Base-by-base conservation (phyloP, 1,140 invertebrate genomes). In the Lasioglossum albipes region DNA sequence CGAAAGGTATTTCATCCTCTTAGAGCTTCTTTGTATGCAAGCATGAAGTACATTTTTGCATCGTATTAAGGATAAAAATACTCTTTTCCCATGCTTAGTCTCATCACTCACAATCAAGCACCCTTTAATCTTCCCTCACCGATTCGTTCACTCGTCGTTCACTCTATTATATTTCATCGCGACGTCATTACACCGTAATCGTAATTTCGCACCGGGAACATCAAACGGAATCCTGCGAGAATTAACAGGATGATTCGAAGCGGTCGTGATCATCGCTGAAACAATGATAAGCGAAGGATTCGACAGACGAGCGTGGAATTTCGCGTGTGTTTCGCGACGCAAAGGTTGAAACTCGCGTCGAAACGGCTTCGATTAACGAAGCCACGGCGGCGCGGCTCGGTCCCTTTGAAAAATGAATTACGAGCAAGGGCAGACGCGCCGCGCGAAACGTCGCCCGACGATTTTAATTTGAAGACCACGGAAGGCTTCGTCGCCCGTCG, bases 341-440 rank as follows among this genome's bases (percentile, higher is more conserved):
- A 18, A 54, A 54, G 16, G 52, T 1, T 2, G 16, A 36, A n/a
- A 36, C 27, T 13, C 22, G 41, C 16, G 77, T 16, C 57, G n/a
- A 66, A 59, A 54, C 31, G 54, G 10, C 27, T 42, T 20, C 62
- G 65, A 80, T 80, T 65, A 72, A 64, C 76, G 45, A 71, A 71
- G 68, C n/a, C 42, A 18, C 13, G 2, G 59, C 27, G 27, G 27
- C 1, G 54, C 54, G 41, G 36, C 10, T 27, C 18, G 69, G 45
- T 75, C 64, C 71, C 86, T 88, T 88, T 88, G 86, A 87, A 80
- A 88, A 88, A 85, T 88, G 86, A 88, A 88, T 88, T 87, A 88
- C 75, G 86, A 75, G 80, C 82, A 18, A 45, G 22, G 49, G 45
- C 61, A 49, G 42, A 59, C 41, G 62, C 66, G 64, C 2, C 59